A percentile compares a stretch with the other conserved stretches of the same genome.
phyloP scores from a whole-genome alignment of 2,113 vertebrate species.

The Aphelocoma coerulescens region DNA sequence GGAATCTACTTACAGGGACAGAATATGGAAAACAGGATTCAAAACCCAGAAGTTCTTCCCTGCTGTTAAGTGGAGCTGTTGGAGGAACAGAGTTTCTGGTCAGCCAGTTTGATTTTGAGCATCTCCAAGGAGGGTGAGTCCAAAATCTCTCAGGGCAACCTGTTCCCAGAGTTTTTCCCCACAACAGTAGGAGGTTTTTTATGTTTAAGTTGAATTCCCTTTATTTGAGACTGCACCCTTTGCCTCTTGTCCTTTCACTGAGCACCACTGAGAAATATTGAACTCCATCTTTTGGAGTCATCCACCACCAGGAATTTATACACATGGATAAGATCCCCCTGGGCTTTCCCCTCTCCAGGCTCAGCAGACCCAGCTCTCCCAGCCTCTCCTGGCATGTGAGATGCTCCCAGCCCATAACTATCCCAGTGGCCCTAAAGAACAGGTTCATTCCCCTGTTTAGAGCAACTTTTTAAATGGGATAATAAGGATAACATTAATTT shows the following conservation, averaged over 20 bases:
- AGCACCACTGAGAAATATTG: not conserved
- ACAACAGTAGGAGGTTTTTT: not conserved
- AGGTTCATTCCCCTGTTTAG: not conserved
- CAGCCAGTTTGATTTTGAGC: not conserved
- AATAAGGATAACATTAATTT: not conserved
- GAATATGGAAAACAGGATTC: not conserved
- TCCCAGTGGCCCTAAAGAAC: not conserved
- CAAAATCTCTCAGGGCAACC: not conserved
- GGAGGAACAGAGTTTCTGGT: not conserved
- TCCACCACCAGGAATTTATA: not conserved
- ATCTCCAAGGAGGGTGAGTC: not conserved
- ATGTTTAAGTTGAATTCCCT: not conserved
- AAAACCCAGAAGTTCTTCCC: not conserved
- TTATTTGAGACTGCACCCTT: not conserved
- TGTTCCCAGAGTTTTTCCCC: not conserved
- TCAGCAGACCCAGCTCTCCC: not conserved
- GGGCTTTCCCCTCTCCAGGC: not conserved
- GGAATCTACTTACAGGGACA: not conserved
- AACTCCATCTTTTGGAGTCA: not conserved
- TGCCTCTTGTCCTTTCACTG: not conserved
- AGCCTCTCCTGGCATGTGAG: not conserved
- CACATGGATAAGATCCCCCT: not conserved
- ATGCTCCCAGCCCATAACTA: not conserved
- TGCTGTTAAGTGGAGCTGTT: not conserved
- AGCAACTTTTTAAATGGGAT: not conserved